These are phyloP conservation scores for Brachypodius melanocephalos DNA, from an alignment of 2,113 vertebrate species.

Conservation along the genomic window DNA sequence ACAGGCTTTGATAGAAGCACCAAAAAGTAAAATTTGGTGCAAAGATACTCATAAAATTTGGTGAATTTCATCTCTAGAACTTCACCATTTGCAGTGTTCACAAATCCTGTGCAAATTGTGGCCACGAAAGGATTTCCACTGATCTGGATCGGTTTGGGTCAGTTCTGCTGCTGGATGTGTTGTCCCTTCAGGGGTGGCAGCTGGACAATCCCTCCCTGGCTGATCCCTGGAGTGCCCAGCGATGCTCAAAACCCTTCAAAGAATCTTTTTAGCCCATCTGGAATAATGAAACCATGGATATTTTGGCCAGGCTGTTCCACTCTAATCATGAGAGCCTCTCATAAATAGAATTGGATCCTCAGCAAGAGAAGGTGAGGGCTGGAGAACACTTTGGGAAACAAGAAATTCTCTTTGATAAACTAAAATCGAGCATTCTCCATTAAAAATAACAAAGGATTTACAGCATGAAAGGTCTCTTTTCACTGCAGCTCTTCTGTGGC, in stretches of 20 bases:
- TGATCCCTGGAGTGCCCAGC: neutral
- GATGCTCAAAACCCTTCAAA: neutral
- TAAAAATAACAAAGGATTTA: neutral
- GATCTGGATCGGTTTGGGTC: too few species aligned
- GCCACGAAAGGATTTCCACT: fast-evolving
- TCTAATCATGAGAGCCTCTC: neutral
- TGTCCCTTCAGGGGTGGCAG: neutral
- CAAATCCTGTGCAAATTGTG: neutral
- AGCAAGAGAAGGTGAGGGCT: neutral
- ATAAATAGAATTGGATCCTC: neutral
- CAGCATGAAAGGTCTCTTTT: neutral
- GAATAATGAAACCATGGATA: neutral
- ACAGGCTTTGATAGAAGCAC: neutral
- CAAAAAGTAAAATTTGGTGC: neutral
- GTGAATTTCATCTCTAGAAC: neutral
- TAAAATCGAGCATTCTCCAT: neutral
- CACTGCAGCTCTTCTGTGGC: neutral
- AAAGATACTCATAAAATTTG: neutral
- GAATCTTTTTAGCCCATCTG: neutral
- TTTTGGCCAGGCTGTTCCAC: neutral
- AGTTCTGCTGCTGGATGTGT: neutral
- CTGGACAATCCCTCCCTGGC: neutral
- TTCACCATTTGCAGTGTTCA: neutral
- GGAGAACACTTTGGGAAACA: neutral
- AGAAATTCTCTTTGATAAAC: neutral